Conservation (phyloP, 2,797 vertebrate species). For the Fistularia tabacaria region DNA sequence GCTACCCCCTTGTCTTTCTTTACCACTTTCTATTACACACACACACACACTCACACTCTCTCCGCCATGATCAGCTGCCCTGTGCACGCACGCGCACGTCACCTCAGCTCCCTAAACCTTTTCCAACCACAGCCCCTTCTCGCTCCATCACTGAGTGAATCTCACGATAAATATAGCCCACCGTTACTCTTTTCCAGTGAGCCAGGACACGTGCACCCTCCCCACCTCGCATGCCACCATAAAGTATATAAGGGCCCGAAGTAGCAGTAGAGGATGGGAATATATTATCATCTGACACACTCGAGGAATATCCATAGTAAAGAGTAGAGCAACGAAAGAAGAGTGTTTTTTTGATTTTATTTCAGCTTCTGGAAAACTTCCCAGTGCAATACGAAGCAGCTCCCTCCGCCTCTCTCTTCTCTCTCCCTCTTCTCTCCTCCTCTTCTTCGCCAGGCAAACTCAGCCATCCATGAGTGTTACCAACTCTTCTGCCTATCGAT, state of each 20-base stretch:
- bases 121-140: slow-evolving; percentile 68
- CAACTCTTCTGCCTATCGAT: slow-evolving; percentile 83
- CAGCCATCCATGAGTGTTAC: slow-evolving; percentile 74
- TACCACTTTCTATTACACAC: slow-evolving; percentile 45
- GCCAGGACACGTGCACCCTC: slow-evolving; percentile 51
- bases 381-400: slow-evolving; percentile 23
- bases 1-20: slow-evolving; percentile 30
- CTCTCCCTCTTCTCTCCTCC: slow-evolving; percentile 45
- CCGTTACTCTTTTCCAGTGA: slow-evolving; percentile 63
- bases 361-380: slow-evolving; percentile 18
- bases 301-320: neutral
- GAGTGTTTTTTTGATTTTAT: slow-evolving; percentile 4
- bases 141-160: slow-evolving; percentile 35
- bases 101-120: slow-evolving; percentile 63
- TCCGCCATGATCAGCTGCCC: slow-evolving; percentile 2
- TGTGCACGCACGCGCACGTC: slow-evolving; percentile 33
- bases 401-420: slow-evolving; percentile 44
- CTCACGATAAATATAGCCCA: slow-evolving; percentile 76
- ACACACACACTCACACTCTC: slow-evolving; percentile 28
- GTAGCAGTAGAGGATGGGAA: slow-evolving; percentile 3
- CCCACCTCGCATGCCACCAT: slow-evolving; percentile 10
- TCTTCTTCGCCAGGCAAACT: slow-evolving; percentile 39
- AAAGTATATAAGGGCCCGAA: slow-evolving; percentile 41
- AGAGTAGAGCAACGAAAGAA: neutral
- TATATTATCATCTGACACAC: neutral